A percentile compares a stretch with the other conserved stretches of the same genome.
Evolutionary conservation across 2,113 vertebrate genomes (phyloP).

Genomic region (Dromiciops gliroides): DNA sequence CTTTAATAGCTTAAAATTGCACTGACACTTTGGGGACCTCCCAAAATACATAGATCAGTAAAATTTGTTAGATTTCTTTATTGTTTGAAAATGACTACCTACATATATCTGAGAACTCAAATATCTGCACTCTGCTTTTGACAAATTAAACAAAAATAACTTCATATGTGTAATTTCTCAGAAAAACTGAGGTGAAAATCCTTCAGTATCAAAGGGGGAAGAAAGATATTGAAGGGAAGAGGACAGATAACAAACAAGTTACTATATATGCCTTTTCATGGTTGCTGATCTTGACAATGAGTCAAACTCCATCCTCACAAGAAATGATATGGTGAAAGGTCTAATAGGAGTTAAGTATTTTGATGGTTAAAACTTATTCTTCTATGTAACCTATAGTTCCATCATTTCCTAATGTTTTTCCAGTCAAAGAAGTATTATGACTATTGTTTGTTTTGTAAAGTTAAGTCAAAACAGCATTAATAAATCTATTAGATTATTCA

Average conservation of each 20-base stretch:
- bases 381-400: background rate
- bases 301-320: background rate
- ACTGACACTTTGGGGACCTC: background rate
- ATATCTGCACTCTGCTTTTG: background rate
- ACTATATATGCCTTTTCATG: background rate
- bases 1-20: background rate
- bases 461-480: background rate
- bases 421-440: conserved; percentile 8
- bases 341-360: background rate
- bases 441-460: background rate
- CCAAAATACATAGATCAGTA: background rate
- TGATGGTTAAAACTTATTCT: background rate
- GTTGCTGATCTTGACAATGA: conserved; percentile 2
- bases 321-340: background rate
- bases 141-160: background rate
- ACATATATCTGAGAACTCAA: background rate
- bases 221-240: background rate
- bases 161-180: background rate
- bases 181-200: background rate
- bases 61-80: background rate
- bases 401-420: conserved; percentile 35
- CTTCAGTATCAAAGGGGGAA: background rate
- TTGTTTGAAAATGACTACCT: background rate
- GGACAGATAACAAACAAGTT: background rate
- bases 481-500: background rate